Conservation (phyloP, 1,140 invertebrate species). For the Eriocheir sinensis region DNA sequence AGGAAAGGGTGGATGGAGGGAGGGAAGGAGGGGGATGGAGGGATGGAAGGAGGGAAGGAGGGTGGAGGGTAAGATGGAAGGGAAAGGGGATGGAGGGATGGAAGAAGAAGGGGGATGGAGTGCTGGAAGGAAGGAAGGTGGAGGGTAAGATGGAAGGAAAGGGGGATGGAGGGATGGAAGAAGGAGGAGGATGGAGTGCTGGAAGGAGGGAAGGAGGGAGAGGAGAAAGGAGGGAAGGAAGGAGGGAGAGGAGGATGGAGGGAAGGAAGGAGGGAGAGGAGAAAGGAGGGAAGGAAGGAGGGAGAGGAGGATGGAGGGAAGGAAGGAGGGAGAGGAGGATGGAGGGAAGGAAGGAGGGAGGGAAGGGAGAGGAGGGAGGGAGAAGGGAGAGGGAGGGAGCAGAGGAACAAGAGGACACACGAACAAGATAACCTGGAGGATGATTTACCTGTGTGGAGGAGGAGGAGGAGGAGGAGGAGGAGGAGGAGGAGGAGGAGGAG, state of each 20-base stretch:
- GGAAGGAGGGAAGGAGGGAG: neutral
- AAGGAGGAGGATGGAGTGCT: neutral
- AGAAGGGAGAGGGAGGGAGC: neutral
- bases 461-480: conserved; percentile 31
- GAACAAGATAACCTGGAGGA: neutral
- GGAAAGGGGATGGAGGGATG: neutral
- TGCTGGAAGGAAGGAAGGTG: neutral
- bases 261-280: neutral
- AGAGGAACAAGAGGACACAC: neutral
- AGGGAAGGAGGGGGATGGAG: neutral
- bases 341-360: neutral
- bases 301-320: neutral
- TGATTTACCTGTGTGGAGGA: neutral
- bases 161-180: neutral
- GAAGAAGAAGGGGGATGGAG: neutral
- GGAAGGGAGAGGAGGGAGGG: neutral
- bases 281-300: neutral
- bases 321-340: neutral
- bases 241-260: neutral
- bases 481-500: conserved; percentile 34
- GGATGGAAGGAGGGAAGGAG: neutral
- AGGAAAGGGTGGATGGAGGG: neutral
- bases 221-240: neutral
- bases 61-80: neutral
- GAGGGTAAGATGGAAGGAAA: neutral